Conservation (phyloP, 2,113 vertebrate species). For the Macquaria ambigua region DNA sequence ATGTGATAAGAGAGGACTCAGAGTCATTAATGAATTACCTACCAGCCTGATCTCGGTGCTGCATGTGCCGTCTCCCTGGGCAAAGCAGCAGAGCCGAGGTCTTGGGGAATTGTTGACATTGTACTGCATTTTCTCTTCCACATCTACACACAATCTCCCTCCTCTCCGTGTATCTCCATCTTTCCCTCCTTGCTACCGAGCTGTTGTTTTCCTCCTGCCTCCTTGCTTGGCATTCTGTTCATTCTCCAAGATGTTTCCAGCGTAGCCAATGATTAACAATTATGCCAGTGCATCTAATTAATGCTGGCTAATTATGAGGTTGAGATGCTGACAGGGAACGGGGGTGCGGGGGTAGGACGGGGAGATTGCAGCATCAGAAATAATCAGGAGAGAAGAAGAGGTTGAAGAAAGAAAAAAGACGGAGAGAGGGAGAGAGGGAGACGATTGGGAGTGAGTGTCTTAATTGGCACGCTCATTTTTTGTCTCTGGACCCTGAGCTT, state of each 20-base stretch:
- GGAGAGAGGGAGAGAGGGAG: slow-evolving; percentile 46
- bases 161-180: background rate
- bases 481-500: slow-evolving; percentile 71
- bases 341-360: slow-evolving; percentile 20
- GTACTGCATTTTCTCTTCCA: slow-evolving; percentile 37
- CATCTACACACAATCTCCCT: slow-evolving; percentile 25
- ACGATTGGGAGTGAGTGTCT: slow-evolving; percentile 68
- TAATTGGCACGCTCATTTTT: slow-evolving; percentile 73
- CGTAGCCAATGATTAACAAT: slow-evolving; percentile 87
- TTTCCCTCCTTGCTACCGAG: slow-evolving; percentile 25
- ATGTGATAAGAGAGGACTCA: slow-evolving; percentile 43
- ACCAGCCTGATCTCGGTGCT: slow-evolving; percentile 35
- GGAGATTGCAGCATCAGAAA: slow-evolving; percentile 72
- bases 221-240: slow-evolving; percentile 81
- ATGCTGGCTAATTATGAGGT: slow-evolving; percentile 85
- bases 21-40: slow-evolving; percentile 65
- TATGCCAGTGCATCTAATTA: slow-evolving; percentile 86
- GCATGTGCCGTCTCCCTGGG: slow-evolving; percentile 38
- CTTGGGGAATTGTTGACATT: slow-evolving; percentile 49
- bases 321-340: slow-evolving; percentile 80
- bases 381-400: slow-evolving; percentile 73
- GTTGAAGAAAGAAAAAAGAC: slow-evolving; percentile 25
- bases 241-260: slow-evolving; percentile 81
- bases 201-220: slow-evolving; percentile 60
- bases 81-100: slow-evolving; percentile 38